These are phyloP conservation scores for Glareola pratincola DNA, from an alignment of 2,113 vertebrate species.

Conservation along the genomic window DNA sequence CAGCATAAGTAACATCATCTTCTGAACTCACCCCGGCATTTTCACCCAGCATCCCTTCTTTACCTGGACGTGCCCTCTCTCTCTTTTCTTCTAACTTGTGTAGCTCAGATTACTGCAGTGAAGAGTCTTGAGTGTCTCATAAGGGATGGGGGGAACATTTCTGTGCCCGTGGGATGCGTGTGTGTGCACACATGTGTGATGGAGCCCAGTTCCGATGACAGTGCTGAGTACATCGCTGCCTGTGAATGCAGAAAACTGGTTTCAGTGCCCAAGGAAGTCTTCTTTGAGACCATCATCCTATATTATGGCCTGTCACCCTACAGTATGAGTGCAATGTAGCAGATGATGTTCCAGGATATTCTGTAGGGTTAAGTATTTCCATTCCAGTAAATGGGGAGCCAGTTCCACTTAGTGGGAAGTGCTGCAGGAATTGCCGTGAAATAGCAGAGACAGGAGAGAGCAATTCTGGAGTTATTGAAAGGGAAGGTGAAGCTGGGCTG, in stretches of 20 bases:
- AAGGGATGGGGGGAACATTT: background rate
- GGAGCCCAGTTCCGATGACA: background rate
- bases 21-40: background rate
- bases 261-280: background rate
- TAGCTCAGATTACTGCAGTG: background rate
- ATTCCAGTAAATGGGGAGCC: background rate
- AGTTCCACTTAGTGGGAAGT: background rate
- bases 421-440: background rate
- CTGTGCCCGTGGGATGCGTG: rapidly evolving
- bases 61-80: background rate
- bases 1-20: background rate
- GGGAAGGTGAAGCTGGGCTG: background rate
- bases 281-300: background rate
- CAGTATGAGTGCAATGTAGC: rapidly evolving
- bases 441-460: background rate
- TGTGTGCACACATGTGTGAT: rapidly evolving
- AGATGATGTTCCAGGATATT: background rate
- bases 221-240: background rate
- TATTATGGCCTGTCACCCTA: background rate
- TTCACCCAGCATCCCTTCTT: background rate
- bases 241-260: background rate
- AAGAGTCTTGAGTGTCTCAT: background rate
- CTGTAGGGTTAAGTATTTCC: background rate
- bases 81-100: background rate
- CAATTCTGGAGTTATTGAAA: background rate